These are phyloP conservation scores for Drosophila trapezifrons DNA, from an alignment of 1,140 invertebrate genomes.

Conservation along the genomic window DNA sequence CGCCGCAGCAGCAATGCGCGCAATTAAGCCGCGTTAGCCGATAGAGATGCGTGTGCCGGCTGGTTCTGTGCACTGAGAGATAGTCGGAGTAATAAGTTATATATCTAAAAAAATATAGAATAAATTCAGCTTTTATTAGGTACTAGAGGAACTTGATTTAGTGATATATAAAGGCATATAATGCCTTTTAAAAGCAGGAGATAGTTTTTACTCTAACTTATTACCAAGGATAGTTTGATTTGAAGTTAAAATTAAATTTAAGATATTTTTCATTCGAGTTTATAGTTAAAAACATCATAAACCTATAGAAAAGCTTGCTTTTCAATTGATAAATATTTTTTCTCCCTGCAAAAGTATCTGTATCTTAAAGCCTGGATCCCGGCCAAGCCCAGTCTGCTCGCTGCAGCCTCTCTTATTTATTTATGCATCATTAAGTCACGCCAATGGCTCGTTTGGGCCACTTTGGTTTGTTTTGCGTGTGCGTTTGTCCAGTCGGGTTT, in stretches of 20 bases:
- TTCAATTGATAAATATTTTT: neutral
- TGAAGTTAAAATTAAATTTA: neutral
- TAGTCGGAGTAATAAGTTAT: neutral
- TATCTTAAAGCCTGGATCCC: neutral
- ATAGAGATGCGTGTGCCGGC: conserved; percentile 29
- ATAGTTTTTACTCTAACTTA: neutral
- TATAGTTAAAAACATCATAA: too few species aligned
- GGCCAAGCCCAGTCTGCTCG: conserved; percentile 26
- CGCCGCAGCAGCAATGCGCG: conserved; percentile 18
- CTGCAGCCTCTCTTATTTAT: conserved; percentile 61
- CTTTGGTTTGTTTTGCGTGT: conserved; percentile 41
- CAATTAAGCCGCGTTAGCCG: conserved; percentile 37
- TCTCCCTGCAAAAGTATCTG: conserved; percentile 6
- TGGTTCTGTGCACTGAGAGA: conserved; percentile 10
- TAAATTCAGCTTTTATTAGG: too few species aligned
- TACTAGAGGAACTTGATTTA: too few species aligned
- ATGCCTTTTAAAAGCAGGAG: too few species aligned
- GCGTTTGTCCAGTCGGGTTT: conserved; percentile 23
- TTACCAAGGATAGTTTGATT: neutral
- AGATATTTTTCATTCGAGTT: rapidly evolving
- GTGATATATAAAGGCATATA: too few species aligned
- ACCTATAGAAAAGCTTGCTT: too few species aligned
- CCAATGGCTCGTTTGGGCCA: conserved; percentile 73
- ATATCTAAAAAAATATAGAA: rapidly evolving
- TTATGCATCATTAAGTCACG: conserved; percentile 80